Evolutionary conservation across 2,797 vertebrate genomes (phyloP), one percentile per base, ranked within the genome.

Genomic region (Lepidocolaptes lacrymiger): DNA sequence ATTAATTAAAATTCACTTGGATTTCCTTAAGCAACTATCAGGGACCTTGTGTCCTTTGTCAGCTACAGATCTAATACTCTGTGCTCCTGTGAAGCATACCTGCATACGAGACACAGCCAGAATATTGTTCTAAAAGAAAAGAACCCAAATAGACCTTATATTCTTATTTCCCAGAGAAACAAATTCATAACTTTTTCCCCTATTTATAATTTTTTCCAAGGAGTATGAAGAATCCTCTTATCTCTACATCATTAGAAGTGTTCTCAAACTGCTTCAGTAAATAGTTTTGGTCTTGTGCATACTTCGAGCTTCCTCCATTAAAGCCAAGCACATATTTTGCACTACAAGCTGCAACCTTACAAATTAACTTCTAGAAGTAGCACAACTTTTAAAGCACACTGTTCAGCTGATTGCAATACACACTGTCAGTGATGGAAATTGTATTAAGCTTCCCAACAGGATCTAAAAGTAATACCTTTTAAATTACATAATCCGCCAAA

Each of bases 241-340:
- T 66, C 71, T 11, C 0, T 75, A 79, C 46, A 76, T 92, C 71
- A 93, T 94, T 94, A 87, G 84, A 93, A 79, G 12, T 27, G 81
- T 81, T 76, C 71, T 93, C 48, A 91, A 92, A 91, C 82, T 92
- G 55, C 51, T 91, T 89, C 74, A 73, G 80, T 93, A 94, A 95
- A 90, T 94, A 93, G 51, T 82, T 83, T 93, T 64, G 10, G 12
- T 78, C 46, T 34, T 78, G 30, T 44, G 69, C 34, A 62, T 74
- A 61, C 21, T 90, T 91, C 24, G 44, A 91, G 46, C 20, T 32
- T 67, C 86, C 73, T 85, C 54, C 58, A 43, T 58, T 88, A 86
- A 76, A 81, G 78, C 18, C 34, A 76, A 93, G 36, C 20, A 56
- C 28, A 5, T 37, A 66, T 28, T 12, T 39, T 69, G 54, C 46